Percentiles rank a stretch among this genome's conserved stretches.
phyloP scores from a whole-genome alignment of 1,140 invertebrate species.

The Akabosia matsudoensis region DNA sequence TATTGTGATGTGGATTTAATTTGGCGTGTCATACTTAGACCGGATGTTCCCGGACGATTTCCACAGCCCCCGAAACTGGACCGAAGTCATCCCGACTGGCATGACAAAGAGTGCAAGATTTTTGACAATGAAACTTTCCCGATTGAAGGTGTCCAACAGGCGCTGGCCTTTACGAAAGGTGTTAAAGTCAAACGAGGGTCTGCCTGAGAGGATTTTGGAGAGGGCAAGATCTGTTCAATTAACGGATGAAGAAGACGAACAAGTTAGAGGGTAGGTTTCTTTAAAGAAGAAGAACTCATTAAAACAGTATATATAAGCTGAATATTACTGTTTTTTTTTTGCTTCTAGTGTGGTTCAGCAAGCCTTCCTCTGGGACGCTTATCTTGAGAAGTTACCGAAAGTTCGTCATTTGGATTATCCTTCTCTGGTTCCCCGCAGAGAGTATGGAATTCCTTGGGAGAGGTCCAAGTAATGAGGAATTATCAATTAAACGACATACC shows the following conservation, averaged over 20 bases:
- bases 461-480: constrained; percentile 67
- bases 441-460: constrained; percentile 66
- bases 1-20: not conserved
- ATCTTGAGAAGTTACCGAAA: constrained; percentile 71
- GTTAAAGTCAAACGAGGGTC: constrained; percentile 59
- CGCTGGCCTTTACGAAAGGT: constrained; percentile 70
- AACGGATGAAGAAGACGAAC: constrained; percentile 45
- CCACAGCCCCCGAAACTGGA: constrained; percentile 50
- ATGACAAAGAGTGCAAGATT: constrained; percentile 59
- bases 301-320: not conserved
- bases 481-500: not conserved
- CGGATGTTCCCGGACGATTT: constrained; percentile 31
- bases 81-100: constrained; percentile 61
- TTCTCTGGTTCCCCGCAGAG: constrained; percentile 65
- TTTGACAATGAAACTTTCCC: constrained; percentile 63
- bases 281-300: constrained; percentile 9
- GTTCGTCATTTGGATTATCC: constrained; percentile 65
- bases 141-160: constrained; percentile 68
- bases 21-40: constrained; percentile 21
- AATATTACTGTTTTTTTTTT: constrained; percentile 33
- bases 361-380: constrained; percentile 72
- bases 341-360: constrained; percentile 63
- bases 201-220: constrained; percentile 59
- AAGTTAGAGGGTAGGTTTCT: not conserved
- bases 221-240: constrained; percentile 49